phyloP scores from a whole-genome alignment of 2,888 invertebrate genomes.

The Agrilus biguttatus region DNA sequence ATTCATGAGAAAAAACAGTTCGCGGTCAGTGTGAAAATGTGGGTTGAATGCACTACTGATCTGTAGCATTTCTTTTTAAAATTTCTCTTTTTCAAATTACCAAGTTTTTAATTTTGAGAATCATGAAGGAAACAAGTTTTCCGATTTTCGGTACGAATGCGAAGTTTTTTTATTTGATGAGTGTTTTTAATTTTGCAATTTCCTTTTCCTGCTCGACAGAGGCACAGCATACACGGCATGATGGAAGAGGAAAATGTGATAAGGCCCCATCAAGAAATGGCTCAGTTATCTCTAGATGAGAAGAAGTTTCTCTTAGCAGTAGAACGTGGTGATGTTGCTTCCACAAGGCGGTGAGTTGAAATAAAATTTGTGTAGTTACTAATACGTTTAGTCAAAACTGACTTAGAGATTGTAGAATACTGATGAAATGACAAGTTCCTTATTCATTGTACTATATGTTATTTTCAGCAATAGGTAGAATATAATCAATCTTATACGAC shows the following conservation, averaged over 20 bases:
- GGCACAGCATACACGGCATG: conserved; percentile 84
- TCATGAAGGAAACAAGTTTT: not conserved
- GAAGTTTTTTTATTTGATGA: not conserved
- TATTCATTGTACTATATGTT: no score
- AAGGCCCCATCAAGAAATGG: conserved; percentile 79
- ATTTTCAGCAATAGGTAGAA: no score
- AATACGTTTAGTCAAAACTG: not conserved
- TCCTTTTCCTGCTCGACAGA: conserved; percentile 34
- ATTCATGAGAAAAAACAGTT: no score
- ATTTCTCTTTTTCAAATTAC: no score
- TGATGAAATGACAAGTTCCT: no score
- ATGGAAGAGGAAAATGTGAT: conserved; percentile 83
- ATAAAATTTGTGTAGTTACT: not conserved
- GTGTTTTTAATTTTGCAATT: conserved; percentile 1
- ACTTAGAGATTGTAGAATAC: not conserved
- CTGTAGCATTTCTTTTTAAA: no score
- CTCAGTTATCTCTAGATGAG: conserved; percentile 69
- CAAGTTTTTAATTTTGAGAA: not conserved
- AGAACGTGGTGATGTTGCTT: conserved; percentile 92
- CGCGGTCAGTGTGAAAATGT: no score
- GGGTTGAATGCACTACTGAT: no score
- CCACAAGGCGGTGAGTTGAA: conserved; percentile 56
- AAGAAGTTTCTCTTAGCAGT: conserved; percentile 91
- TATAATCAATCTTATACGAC: no score
- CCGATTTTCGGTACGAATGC: not conserved